Base-by-base conservation (phyloP, 2,797 vertebrate species). In the Sardinella longiceps region DNA sequence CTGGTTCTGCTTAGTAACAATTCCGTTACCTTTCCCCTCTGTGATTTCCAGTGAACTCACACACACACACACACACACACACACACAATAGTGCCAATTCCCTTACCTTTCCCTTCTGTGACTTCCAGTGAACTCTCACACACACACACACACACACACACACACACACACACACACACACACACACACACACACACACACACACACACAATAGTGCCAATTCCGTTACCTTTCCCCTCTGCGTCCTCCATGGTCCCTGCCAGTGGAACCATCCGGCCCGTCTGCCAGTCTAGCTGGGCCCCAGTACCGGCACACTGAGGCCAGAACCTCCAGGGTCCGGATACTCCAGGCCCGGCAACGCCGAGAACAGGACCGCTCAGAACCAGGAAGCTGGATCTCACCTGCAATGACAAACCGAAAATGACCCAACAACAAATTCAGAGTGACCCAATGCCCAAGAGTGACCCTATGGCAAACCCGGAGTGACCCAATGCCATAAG, bases 161-260 rank as follows among this genome's bases (percentile, higher is more conserved):
- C 53, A 56, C 12, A 23, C 15, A 56, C 10, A 56, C 1, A 23
- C 53, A 56, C 10, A 56, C 12, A n/a, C 23, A 58, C 20, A n/a
- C 53, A 58, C 23, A n/a, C 5, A 14, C 53, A 58, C 53, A 58
- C 23, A 58, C 53, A 58, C 4, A 74, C 18, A 80, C 56, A 51
- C 23, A 20, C 39, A 15, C 43, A 58, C 23, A 1, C 20, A n/a
- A n/a, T 23, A n/a, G 18, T 56, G 0, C 18, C 20, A 20, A 5
- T n/a, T 7, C 12, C 1, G 28, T 66, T 92, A 97, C 97, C 97
- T 96, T 95, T 96, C 80, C 97, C 96, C 0, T 93, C 88, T 0
- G 94, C 90, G 25, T 98, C 96, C 88, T 98, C 96, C 96, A 97
- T 96, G 3, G 97, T 97, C 82, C 97, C 97, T 33, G 96, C 95